phyloP scores from a whole-genome alignment of 2,113 vertebrate genomes.

The Pterocles burchelli region DNA sequence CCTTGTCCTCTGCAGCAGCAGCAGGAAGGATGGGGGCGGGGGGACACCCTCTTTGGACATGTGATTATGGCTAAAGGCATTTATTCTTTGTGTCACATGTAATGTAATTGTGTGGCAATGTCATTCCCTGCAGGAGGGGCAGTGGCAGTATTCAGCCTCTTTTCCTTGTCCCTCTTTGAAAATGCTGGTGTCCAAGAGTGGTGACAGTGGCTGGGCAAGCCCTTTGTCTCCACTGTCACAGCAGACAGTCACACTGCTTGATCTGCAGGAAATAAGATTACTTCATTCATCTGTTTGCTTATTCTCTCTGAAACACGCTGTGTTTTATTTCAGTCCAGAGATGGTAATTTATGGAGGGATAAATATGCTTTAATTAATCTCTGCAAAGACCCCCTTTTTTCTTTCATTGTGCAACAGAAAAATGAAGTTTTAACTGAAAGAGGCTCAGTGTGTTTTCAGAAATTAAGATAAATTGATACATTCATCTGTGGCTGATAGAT shows the following conservation, averaged over 20 bases:
- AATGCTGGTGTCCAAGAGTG: slow-evolving; percentile 16
- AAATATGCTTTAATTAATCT: slow-evolving; percentile 67
- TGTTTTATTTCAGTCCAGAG: slow-evolving; percentile 53
- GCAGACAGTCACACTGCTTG: slow-evolving; percentile 8
- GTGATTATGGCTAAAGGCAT: not conserved
- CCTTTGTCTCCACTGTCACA: not conserved
- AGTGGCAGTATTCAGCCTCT: slow-evolving; percentile 5
- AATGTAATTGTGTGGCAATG: not conserved
- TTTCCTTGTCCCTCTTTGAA: not conserved
- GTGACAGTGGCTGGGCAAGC: slow-evolving; percentile 27
- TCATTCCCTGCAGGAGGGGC: not conserved
- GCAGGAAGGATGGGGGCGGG: not conserved
- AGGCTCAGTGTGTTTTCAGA: slow-evolving; percentile 64
- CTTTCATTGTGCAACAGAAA: slow-evolving; percentile 50
- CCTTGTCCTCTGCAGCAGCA: not conserved
- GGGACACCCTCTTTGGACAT: not conserved
- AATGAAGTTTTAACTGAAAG: slow-evolving; percentile 62
- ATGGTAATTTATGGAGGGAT: slow-evolving; percentile 44
- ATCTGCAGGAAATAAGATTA: slow-evolving; percentile 12
- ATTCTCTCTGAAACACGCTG: not conserved
- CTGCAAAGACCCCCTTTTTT: slow-evolving; percentile 39
- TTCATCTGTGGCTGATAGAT: slow-evolving; percentile 65
- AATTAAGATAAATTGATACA: slow-evolving; percentile 76
- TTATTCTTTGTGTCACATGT: not conserved
- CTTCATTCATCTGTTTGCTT: slow-evolving; percentile 46